A percentile compares a stretch with the other conserved stretches of the same genome.
phyloP scores from a whole-genome alignment of 2,797 vertebrate species.

The Poecilia velifera region DNA sequence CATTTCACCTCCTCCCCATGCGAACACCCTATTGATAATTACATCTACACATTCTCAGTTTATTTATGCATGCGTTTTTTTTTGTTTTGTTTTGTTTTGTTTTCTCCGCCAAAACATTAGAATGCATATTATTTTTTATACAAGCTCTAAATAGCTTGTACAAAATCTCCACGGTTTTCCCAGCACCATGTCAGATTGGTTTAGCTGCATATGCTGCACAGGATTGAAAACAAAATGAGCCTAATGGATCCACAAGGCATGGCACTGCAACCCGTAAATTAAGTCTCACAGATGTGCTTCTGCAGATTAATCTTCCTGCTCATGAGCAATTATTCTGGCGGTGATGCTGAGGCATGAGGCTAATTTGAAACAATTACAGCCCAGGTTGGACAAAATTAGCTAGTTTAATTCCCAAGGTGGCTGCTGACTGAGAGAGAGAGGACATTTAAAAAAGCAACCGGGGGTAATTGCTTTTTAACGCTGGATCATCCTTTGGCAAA shows the following conservation, averaged over 20 bases:
- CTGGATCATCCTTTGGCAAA: constrained; percentile 31
- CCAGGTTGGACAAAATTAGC: constrained; percentile 75
- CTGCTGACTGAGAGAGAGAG: constrained; percentile 58
- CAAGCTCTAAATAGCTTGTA: constrained; percentile 31
- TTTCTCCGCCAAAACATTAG: not conserved
- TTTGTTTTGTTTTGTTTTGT: no score
- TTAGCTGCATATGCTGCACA: constrained; percentile 52
- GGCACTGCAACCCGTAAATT: constrained; percentile 64
- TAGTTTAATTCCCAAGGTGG: constrained; percentile 62
- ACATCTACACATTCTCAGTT: not conserved
- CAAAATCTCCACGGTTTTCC: constrained; percentile 36
- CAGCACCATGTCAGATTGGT: constrained; percentile 53
- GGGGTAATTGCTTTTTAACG: constrained; percentile 64
- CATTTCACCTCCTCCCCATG: not conserved
- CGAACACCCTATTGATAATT: not conserved
- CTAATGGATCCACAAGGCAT: constrained; percentile 65
- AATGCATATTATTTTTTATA: not conserved
- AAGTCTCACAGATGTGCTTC: constrained; percentile 80
- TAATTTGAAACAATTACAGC: constrained; percentile 83
- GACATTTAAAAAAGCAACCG: constrained; percentile 53
- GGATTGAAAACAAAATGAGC: constrained; percentile 59
- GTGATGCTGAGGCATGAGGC: constrained; percentile 72
- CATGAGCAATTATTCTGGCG: constrained; percentile 74
- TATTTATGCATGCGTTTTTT: not conserved
- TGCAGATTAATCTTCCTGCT: constrained; percentile 81